These are phyloP conservation scores for Macroramphosus scolopax DNA, from an alignment of 2,797 vertebrate genomes.

Conservation along the genomic window DNA sequence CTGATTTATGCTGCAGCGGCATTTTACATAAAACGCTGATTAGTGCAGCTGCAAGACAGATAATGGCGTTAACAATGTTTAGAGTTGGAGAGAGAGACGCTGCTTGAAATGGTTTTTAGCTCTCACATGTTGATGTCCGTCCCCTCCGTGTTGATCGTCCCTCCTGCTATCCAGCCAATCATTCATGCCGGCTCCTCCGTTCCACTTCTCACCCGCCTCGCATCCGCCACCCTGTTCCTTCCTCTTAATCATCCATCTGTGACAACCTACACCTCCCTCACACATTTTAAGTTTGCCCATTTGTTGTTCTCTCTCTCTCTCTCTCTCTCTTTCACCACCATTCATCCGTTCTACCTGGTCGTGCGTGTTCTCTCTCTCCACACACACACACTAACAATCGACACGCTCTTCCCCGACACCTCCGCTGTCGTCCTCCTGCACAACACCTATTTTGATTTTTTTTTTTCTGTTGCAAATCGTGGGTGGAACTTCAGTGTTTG, in stretches of 20 bases:
- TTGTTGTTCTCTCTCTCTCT: constrained; percentile 39
- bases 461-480: constrained; percentile 28
- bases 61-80: constrained; percentile 28
- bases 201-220: constrained; percentile 48
- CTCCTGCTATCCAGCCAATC: constrained; percentile 34
- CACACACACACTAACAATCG: constrained; percentile 27
- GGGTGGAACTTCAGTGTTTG: constrained; percentile 43
- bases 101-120: too few species aligned
- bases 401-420: constrained; percentile 32
- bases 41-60: constrained; percentile 43
- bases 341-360: constrained; percentile 39
- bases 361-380: constrained; percentile 25
- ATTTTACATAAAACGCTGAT: constrained; percentile 50
- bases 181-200: constrained; percentile 54
- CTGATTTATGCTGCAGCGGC: constrained; percentile 23
- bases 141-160: constrained; percentile 5
- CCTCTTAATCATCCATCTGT: constrained; percentile 65
- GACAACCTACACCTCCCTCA: constrained; percentile 61
- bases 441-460: constrained; percentile 35
- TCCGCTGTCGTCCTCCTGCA: constrained; percentile 23
- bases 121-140: background rate
- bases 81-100: constrained; percentile 16
- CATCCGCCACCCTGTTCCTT: constrained; percentile 42
- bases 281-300: constrained; percentile 47
- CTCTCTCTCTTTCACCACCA: constrained; percentile 4